These are phyloP conservation scores for Anoplopoma fimbria DNA, from an alignment of 2,113 vertebrate species.

Conservation along the genomic window DNA sequence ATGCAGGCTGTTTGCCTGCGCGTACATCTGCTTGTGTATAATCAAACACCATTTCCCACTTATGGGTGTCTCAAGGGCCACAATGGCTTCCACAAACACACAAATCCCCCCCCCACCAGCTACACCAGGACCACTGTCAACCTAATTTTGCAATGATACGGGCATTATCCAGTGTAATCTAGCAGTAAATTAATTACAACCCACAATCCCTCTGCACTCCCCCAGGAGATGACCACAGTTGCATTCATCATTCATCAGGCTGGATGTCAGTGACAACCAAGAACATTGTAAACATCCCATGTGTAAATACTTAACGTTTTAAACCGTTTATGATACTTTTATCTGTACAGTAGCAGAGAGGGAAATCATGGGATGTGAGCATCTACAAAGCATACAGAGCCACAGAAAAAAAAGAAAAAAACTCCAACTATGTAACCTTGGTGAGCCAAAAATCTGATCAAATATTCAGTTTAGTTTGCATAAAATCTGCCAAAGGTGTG, in stretches of 20 bases:
- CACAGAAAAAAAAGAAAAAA: neutral
- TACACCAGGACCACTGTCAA: conserved; percentile 65
- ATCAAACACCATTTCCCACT: conserved; percentile 77
- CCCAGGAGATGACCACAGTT: conserved; percentile 58
- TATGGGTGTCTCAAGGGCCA: conserved; percentile 62
- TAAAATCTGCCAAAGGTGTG: conserved; percentile 78
- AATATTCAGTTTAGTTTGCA: conserved; percentile 78
- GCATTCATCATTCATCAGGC: conserved; percentile 18
- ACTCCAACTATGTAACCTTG: conserved; percentile 67
- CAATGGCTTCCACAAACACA: conserved; percentile 50
- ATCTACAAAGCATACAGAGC: conserved; percentile 29
- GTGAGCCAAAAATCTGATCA: conserved; percentile 59
- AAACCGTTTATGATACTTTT: neutral
- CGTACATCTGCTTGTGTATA: conserved; percentile 74
- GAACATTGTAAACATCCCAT: neutral
- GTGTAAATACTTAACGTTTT: neutral
- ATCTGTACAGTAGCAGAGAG: too few species aligned
- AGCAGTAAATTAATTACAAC: conserved; percentile 83
- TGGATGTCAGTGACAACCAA: neutral
- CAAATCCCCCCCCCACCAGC: conserved; percentile 39
- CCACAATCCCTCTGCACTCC: conserved; percentile 69
- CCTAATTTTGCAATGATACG: conserved; percentile 80
- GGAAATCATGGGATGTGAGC: neutral
- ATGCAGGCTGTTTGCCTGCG: conserved; percentile 60
- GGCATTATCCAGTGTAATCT: conserved; percentile 82